A percentile compares a stretch with the other conserved stretches of the same genome.
Evolutionary conservation across 2,113 vertebrate species (phyloP).

Genomic region (Mormyrus iriodes): DNA sequence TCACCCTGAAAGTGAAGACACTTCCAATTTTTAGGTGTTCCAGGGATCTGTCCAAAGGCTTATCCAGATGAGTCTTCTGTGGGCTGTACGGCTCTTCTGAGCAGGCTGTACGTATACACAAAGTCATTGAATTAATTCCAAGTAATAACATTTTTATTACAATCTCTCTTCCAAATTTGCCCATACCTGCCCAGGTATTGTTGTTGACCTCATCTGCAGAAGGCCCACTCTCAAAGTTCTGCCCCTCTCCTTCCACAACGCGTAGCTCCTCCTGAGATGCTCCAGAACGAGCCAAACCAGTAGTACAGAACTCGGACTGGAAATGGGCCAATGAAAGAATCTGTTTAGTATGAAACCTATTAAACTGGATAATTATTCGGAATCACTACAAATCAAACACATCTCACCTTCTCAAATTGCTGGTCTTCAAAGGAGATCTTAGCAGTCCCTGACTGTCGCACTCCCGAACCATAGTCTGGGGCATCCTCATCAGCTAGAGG

Average conservation of each 20-base stretch:
- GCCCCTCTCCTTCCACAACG: constrained; percentile 91
- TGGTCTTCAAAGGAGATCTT: constrained; percentile 96
- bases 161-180: neutral
- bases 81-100: constrained; percentile 73
- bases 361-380: neutral
- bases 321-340: constrained; percentile 59
- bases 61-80: constrained; percentile 56
- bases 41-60: constrained; percentile 63
- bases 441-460: constrained; percentile 88
- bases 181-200: constrained; percentile 82
- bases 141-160: neutral
- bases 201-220: constrained; percentile 94
- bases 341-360: neutral
- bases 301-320: constrained; percentile 78
- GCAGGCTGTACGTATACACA: constrained; percentile 39
- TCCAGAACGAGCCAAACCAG: constrained; percentile 74
- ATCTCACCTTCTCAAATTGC: constrained; percentile 88
- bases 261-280: constrained; percentile 92
- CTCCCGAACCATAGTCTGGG: constrained; percentile 90
- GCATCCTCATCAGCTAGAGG: constrained; percentile 88
- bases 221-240: constrained; percentile 69
- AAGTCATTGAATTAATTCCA: neutral
- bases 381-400: neutral
- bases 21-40: constrained; percentile 84
- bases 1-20: constrained; percentile 95